A percentile compares a stretch with the other conserved stretches of the same genome.
phyloP scores from a whole-genome alignment of 53 echinoderm and acorn worm species.

The Astropecten irregularis region DNA sequence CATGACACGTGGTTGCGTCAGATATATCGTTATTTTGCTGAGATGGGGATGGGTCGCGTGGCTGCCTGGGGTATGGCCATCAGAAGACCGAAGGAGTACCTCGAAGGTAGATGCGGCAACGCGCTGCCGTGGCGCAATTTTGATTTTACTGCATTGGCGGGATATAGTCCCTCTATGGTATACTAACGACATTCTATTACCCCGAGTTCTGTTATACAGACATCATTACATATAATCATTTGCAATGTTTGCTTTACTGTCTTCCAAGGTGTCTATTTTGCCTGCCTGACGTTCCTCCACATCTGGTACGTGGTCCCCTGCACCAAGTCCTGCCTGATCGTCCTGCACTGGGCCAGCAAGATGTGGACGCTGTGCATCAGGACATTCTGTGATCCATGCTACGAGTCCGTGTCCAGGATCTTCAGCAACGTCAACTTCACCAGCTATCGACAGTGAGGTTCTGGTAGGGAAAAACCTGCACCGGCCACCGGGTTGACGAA shows the following conservation, averaged over 20 bases:
- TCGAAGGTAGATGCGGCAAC: too few relatives aligned
- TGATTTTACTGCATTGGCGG: too few relatives aligned
- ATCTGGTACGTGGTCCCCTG: conserved; percentile 97
- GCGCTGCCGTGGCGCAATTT: too few relatives aligned
- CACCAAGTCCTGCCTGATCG: conserved; percentile 80
- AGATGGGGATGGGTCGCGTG: too few relatives aligned
- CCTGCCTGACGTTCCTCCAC: conserved; percentile 90
- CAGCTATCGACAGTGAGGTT: conserved; percentile 28
- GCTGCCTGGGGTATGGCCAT: too few relatives aligned
- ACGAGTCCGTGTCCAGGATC: conserved; percentile 68
- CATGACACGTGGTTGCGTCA: too few relatives aligned
- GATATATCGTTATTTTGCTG: too few relatives aligned
- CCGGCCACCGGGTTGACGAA: not conserved
- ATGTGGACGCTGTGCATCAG: conserved; percentile 75
- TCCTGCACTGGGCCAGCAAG: conserved; percentile 69
- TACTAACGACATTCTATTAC: too few relatives aligned
- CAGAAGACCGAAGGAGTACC: too few relatives aligned
- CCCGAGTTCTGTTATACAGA: too few relatives aligned
- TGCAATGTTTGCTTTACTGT: not conserved
- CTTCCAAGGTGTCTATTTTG: conserved; percentile 72
- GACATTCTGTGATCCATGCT: conserved; percentile 93
- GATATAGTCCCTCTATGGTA: too few relatives aligned
- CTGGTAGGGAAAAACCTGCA: not conserved
- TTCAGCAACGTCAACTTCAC: conserved; percentile 47
- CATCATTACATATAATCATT: not conserved